Evolutionary conservation across 2,113 vertebrate genomes (phyloP).

Genomic region (Bungarus multicinctus): DNA sequence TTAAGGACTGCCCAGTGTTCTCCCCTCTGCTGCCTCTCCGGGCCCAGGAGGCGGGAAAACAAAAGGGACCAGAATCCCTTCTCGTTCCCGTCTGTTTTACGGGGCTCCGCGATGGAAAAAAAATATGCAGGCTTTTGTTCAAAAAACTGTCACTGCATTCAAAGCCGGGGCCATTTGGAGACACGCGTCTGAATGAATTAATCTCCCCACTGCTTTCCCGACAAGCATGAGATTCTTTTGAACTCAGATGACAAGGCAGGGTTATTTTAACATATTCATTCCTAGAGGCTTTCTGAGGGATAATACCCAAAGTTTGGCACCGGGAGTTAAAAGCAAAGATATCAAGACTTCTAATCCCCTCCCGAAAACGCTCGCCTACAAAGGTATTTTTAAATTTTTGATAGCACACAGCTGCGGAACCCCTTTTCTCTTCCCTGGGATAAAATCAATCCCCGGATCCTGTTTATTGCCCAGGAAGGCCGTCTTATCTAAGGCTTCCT

Average conservation of each 20-base stretch:
- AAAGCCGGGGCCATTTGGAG: background rate
- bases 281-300: slow-evolving; percentile 15
- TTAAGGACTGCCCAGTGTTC: no score
- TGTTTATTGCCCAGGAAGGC: no score
- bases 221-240: slow-evolving; percentile 20
- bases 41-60: background rate
- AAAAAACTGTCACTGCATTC: background rate
- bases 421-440: background rate
- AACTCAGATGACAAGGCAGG: slow-evolving; percentile 7
- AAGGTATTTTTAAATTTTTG: background rate
- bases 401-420: background rate
- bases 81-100: background rate
- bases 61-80: background rate
- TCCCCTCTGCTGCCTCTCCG: background rate
- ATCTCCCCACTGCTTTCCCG: background rate
- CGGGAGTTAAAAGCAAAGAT: slow-evolving; percentile 1
- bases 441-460: background rate
- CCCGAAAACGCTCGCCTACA: background rate
- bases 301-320: slow-evolving; percentile 30
- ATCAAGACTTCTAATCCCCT: background rate
- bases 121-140: background rate
- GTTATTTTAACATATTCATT: slow-evolving; percentile 19
- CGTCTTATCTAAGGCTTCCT: background rate
- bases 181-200: background rate
- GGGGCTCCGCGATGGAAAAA: background rate